Conservation (phyloP, 1,140 invertebrate species). For the Eufriesea mexicana region DNA sequence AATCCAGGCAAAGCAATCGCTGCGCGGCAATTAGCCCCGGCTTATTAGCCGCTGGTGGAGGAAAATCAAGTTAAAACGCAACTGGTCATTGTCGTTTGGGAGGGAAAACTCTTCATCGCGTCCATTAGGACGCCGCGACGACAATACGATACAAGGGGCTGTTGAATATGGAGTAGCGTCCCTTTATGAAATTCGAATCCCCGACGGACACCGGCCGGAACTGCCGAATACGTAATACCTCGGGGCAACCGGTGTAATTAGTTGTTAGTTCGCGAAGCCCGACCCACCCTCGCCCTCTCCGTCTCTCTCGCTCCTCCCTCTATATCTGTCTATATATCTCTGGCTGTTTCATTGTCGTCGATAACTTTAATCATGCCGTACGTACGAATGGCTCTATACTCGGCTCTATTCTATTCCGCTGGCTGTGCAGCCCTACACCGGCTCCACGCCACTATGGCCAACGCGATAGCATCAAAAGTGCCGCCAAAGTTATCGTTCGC, state of each 20-base stretch:
- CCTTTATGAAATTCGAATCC: conserved; percentile 54
- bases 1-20: neutral
- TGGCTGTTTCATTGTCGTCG: conserved; percentile 17
- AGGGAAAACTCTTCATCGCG: conserved; percentile 11
- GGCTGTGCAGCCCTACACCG: neutral
- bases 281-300: neutral
- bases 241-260: conserved; percentile 37
- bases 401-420: neutral
- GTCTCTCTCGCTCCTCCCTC: neutral
- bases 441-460: neutral
- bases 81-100: conserved; percentile 11
- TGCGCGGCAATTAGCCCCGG: conserved; percentile 10
- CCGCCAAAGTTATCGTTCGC: conserved; percentile 6
- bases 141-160: conserved; percentile 44
- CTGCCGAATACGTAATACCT: conserved; percentile 47
- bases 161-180: conserved; percentile 46
- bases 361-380: conserved; percentile 41
- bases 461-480: conserved; percentile 32
- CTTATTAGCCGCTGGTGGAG: neutral
- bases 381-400: neutral
- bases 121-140: conserved; percentile 28
- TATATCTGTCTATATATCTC: neutral
- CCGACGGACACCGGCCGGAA: conserved; percentile 33
- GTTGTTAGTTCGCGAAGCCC: conserved; percentile 38
- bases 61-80: conserved; percentile 24